Base-by-base conservation (phyloP, 2,888 invertebrate genomes). In the Tinea pellionella region DNA sequence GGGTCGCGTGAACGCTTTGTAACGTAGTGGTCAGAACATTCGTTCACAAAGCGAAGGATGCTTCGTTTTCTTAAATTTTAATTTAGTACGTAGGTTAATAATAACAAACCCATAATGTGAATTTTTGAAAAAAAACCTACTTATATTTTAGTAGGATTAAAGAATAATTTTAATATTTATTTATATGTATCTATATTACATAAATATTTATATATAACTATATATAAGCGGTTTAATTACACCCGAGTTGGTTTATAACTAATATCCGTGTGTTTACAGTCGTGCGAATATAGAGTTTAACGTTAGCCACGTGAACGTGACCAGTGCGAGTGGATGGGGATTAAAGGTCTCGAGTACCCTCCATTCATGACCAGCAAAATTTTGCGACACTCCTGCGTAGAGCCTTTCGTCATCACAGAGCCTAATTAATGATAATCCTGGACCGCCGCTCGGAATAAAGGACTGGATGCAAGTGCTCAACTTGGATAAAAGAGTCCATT, bases 361-460 rank as follows among this genome's bases (percentile, higher is more conserved):
- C 30, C 57, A 57, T 57, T 57, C 29, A 32, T 57, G 57, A 57
- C 57, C 57, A 13, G 57, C 57, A 24, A 13, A 57, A 24, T 57
- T 57, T 57, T 32, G 57, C 57, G 57, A 57, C 57, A 16, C 57
- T 47, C 18, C 47, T 57, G 32, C 57, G 32, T 32, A 24, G 57
- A 32, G 32, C 32, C 57, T 57, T 32, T 57, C 57, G 57, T 57
- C 57, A 57, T 32, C 57, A 16, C 32, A 57, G 57, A 57, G 57
- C 32, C 57, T 57, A 57, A 57, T 57, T 57, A 57, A 57, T 57
- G 57, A 16, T 57, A 57, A 57, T 57, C 57, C 57, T n/a, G 13
- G 32, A 57, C 32, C n/a, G n/a, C 6, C 13, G 30, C n/a, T 9
- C 57, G n/a, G 32, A 11, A 57, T 57, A 57, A 57, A 57, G 57